Evolutionary conservation across 2,888 invertebrate species (phyloP), one percentile per base, ranked within the genome.

Genomic region (Zelleria hepariella): DNA sequence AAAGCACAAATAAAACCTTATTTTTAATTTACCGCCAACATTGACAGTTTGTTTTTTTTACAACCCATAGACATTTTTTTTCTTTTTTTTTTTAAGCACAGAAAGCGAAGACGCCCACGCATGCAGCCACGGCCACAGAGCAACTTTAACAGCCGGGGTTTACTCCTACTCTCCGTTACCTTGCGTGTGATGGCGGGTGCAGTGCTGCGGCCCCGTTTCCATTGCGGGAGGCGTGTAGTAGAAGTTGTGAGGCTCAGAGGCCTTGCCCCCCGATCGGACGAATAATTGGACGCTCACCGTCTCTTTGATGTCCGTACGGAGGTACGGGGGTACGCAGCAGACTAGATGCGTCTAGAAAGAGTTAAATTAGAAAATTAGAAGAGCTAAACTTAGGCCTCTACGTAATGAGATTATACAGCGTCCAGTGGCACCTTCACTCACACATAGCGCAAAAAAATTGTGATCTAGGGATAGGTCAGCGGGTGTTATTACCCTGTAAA

Each of bases 221-320:
- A 66, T 75, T 18, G 70, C 59, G 21, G 77, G 68, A 67, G 94
- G 94, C 62, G 94, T 94, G 89, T 95, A 97, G 73, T 92, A 91
- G 90, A 97, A 96, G 64, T 91, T 89, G 84, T 96, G 96, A 58
- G 95, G 92, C 85, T 96, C 96, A 70, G 95, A 95, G 63, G 93
- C 93, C 86, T 95, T 95, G 69, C 95, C 96, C 72, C 95, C 96
- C 53, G 96, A 96, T 21, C 94, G 91, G 61, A 96, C 94, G 79
- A 92, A 93, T 78, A 96, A 86, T 80, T 94, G 93, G 62, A 96
- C 94, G 69, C 90, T 88, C 63, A 95, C 92, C 15, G 95, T 89
- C 77, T 95, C 95, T 26, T 87, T 62, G 62, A 94, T 90, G 78
- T 94, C 94, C 63, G 91, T 83, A 65, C 92, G 91, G 68, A 87